phyloP scores from a whole-genome alignment of 2,888 invertebrate genomes.

The Catocala fraxini region DNA sequence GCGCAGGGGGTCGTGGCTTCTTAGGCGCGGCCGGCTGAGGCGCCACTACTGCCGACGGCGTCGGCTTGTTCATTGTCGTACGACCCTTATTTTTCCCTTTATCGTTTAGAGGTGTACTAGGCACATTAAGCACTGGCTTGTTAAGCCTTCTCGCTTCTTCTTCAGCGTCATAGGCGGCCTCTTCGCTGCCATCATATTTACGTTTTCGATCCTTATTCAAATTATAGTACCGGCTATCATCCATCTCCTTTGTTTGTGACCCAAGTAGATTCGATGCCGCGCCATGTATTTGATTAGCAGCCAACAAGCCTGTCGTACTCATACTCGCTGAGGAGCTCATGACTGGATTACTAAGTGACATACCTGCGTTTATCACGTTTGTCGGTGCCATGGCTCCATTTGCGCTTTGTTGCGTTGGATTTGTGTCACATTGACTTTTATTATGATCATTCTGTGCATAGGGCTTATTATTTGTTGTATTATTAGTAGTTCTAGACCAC shows the following conservation, averaged over 20 bases:
- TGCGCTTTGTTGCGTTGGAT: constrained; percentile 73
- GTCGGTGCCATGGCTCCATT: constrained; percentile 78
- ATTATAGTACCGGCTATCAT: constrained; percentile 92
- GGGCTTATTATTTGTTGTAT: constrained; percentile 73
- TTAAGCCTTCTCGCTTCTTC: constrained; percentile 83
- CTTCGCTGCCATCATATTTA: constrained; percentile 90
- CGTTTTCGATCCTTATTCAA: constrained; percentile 91
- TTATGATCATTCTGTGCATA: constrained; percentile 75
- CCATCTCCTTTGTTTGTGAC: constrained; percentile 84
- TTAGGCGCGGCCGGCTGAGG: constrained; percentile 82
- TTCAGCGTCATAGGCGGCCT: constrained; percentile 89
- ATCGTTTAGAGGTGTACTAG: constrained; percentile 81
- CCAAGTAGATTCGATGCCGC: constrained; percentile 70
- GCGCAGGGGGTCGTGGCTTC: constrained; percentile 81
- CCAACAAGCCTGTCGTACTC: constrained; percentile 79
- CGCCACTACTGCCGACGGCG: constrained; percentile 78
- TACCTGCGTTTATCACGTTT: constrained; percentile 72
- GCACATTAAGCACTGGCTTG: constrained; percentile 85
- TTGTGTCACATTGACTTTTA: constrained; percentile 76
- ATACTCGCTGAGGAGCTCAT: constrained; percentile 74
- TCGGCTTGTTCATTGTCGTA: constrained; percentile 67
- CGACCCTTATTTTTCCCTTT: constrained; percentile 80
- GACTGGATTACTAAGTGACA: constrained; percentile 74
- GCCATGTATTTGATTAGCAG: constrained; percentile 80
- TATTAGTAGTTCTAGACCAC: constrained; percentile 87